phyloP scores from a whole-genome alignment of 2,888 invertebrate genomes.

The Ochropleura leucogaster region DNA sequence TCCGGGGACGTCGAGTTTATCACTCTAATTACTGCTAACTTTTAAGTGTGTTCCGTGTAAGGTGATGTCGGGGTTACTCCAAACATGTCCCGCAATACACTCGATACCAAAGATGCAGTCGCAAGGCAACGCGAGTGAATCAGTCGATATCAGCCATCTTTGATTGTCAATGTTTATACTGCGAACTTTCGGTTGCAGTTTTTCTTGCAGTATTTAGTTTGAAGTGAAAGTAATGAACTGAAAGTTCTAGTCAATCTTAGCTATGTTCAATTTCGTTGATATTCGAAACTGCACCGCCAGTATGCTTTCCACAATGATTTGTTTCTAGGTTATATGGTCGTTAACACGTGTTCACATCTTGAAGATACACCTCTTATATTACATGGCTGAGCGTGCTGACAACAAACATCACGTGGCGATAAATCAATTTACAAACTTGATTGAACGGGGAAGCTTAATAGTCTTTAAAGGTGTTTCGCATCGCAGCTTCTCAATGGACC shows the following conservation, averaged over 20 bases:
- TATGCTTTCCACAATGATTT: background rate
- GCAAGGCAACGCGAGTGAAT: conserved; percentile 48
- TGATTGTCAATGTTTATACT: conserved; percentile 38
- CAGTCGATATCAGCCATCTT: conserved; percentile 28
- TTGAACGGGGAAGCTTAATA: conserved; percentile 41
- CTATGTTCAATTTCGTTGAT: conserved; percentile 16
- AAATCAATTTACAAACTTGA: conserved; percentile 59
- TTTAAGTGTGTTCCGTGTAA: conserved; percentile 27
- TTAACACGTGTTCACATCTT: conserved; percentile 24
- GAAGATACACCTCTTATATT: conserved; percentile 6
- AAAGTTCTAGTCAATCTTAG: conserved; percentile 1
- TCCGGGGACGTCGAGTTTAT: conserved; percentile 18
- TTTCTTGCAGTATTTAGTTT: conserved; percentile 14
- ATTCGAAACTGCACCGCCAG: background rate
- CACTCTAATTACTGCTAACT: conserved; percentile 11
- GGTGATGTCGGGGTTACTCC: background rate
- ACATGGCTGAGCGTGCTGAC: conserved; percentile 9
- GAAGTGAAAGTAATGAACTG: conserved; percentile 11
- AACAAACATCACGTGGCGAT: conserved; percentile 32
- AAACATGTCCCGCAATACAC: conserved; percentile 19
- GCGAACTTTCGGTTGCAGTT: conserved; percentile 24
- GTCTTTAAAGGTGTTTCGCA: conserved; percentile 46
- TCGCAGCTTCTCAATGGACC: conserved; percentile 44
- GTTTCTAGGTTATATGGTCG: background rate
- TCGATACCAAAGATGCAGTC: conserved; percentile 48